Evolutionary conservation across 2,113 vertebrate species (phyloP), one percentile per base, ranked within the genome.

Genomic region (Halcyon malimbica): DNA sequence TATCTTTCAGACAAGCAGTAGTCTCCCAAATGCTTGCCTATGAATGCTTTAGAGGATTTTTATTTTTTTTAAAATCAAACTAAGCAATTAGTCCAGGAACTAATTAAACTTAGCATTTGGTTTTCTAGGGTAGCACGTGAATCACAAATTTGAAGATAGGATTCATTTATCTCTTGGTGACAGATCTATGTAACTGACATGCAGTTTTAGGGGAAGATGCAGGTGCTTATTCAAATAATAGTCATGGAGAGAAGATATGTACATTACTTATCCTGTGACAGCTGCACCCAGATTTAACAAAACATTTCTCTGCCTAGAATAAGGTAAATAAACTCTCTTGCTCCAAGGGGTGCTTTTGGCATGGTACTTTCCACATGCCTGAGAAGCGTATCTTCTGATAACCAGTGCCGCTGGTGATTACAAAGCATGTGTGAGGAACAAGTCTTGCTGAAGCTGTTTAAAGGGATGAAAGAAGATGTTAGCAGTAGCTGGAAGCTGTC

Each of bases 221-320:
- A 83, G 59, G 64, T 89, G 63, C 37, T 89, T 91, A 85, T 69
- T 96, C 71, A 89, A 90, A 73, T 93, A 91, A 71, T n/a, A 82
- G 76, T 71, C 44, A 77, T 16, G 20, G 77, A 19, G 44, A 87
- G 46, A 90, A 74, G 80, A 70, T 74, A 71, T 3, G 25, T 68
- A 65, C 46, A 76, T 96, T 83, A 83, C 75, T 92, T 82, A 76
- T 48, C 60, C 25, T 54, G 11, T 78, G 80, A 65, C 67, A 96
- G 62, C 33, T 92, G 60, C 73, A 90, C 10, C 29, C 50, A 89
- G 74, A 81, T 78, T 90, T 81, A 93, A 93, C 33, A 84, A 90
- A 96, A 89, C 44, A 89, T 81, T 81, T 77, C 17, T 89, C 68
- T 12, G 9, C 42, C 74, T 44, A 56, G 64, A 87, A 65, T 64